These are phyloP conservation scores for Lytechinus pictus DNA, from an alignment of 35 echinoderm and acorn worm genomes.

Conservation along the genomic window DNA sequence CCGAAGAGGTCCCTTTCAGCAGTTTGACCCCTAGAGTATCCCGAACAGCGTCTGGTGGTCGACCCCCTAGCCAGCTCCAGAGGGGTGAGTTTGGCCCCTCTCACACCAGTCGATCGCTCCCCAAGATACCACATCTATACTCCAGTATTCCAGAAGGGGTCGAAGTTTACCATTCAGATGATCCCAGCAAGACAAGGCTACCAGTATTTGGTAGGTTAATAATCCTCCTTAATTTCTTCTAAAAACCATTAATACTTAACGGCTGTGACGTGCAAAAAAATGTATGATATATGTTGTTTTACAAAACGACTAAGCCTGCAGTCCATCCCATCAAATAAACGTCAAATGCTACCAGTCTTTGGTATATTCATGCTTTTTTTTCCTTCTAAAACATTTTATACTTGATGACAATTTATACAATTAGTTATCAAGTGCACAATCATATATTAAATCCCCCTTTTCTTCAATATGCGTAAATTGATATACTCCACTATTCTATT, in stretches of 20 bases:
- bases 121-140: conserved; percentile 85
- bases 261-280: too few relatives aligned
- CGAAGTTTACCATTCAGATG: conserved; percentile 69
- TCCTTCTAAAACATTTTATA: too few relatives aligned
- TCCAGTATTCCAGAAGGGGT: conserved; percentile 91
- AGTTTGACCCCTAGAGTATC: conserved; percentile 80
- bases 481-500: too few relatives aligned
- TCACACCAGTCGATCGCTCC: conserved; percentile 58
- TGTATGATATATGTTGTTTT: too few relatives aligned
- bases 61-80: conserved; percentile 48
- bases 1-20: conserved; percentile 82
- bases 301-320: too few relatives aligned
- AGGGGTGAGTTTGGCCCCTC: conserved; percentile 35
- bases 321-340: too few relatives aligned
- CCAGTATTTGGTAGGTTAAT: conserved; percentile 93
- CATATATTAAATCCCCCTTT: too few relatives aligned
- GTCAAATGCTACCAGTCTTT: too few relatives aligned
- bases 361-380: too few relatives aligned
- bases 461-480: too few relatives aligned
- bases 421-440: too few relatives aligned
- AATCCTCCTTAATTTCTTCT: background rate
- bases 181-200: conserved; percentile 80
- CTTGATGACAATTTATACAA: too few relatives aligned
- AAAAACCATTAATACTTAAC: background rate
- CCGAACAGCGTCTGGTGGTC: conserved; percentile 59